A percentile compares a stretch with the other conserved stretches of the same genome.
Evolutionary conservation across 1,140 invertebrate species (phyloP).

Genomic region (Schlechtendalia chinensis): DNA sequence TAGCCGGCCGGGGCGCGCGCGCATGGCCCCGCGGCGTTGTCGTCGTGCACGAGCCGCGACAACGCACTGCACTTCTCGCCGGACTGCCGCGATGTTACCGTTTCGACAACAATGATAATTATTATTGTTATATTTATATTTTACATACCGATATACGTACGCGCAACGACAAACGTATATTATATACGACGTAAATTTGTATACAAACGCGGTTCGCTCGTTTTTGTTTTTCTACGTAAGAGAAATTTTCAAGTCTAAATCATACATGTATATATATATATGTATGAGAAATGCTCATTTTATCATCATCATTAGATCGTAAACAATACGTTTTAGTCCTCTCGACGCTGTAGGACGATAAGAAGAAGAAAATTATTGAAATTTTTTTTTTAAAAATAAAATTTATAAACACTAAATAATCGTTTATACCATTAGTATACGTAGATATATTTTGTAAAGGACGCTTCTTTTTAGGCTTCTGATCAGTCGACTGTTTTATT

Average conservation of each 20-base stretch:
- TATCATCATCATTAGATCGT: conserved; percentile 48
- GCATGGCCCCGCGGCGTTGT: too few relatives aligned
- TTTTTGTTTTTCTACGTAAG: background rate
- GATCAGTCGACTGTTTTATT: conserved; percentile 10
- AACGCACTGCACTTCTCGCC: too few relatives aligned
- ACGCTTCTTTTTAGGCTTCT: conserved; percentile 37
- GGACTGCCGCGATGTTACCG: too few relatives aligned
- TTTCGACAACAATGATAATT: too few relatives aligned
- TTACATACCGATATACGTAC: background rate
- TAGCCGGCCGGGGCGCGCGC: background rate
- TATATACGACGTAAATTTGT: background rate
- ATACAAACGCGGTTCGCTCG: background rate
- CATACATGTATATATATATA: background rate
- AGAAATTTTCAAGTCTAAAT: conserved; percentile 32
- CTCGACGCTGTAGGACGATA: background rate
- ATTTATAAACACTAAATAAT: conserved; percentile 7
- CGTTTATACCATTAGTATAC: conserved; percentile 15
- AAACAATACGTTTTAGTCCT: conserved; percentile 23
- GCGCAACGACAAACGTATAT: background rate
- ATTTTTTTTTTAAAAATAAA: too few relatives aligned
- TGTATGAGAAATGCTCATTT: conserved; percentile 47
- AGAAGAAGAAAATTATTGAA: background rate
- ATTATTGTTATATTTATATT: background rate
- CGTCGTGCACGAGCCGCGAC: too few relatives aligned
- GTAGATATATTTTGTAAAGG: conserved; percentile 31